These are phyloP conservation scores for Momotus momota DNA, from an alignment of 2,797 vertebrate species.

Conservation along the genomic window DNA sequence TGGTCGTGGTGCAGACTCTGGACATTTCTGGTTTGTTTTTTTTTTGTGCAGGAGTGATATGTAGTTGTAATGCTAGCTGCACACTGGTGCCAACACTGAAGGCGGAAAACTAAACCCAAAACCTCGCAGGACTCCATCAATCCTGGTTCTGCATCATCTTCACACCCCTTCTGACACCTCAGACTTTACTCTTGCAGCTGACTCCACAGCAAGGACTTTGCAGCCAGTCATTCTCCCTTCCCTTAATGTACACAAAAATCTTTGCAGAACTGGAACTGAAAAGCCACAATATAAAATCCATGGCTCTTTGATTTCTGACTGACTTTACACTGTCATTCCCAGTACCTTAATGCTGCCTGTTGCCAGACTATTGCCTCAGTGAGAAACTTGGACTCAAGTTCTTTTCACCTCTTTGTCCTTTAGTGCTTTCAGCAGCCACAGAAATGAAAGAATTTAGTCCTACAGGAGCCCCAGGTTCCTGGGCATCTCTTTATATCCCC, in stretches of 20 bases:
- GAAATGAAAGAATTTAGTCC: neutral
- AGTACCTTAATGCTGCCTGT: neutral
- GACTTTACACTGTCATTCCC: neutral
- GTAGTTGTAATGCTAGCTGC: neutral
- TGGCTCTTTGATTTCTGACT: neutral
- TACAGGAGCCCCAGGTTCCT: neutral
- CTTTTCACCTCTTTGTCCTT: neutral
- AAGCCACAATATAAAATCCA: neutral
- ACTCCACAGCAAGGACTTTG: neutral
- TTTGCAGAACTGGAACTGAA: neutral
- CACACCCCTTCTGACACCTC: neutral
- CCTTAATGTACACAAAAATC: neutral
- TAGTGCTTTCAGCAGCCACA: neutral
- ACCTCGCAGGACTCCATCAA: neutral
- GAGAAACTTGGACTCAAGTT: neutral
- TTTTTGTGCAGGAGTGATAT: neutral
- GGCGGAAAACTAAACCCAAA: neutral
- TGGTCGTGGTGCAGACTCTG: neutral
- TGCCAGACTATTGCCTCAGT: neutral
- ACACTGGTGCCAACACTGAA: neutral
- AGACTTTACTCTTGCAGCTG: neutral
- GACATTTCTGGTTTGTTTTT: neutral
- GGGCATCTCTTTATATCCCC: neutral
- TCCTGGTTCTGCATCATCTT: neutral
- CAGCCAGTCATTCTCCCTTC: neutral